phyloP scores from a whole-genome alignment of 2,797 vertebrate species.

The Channallabes apus region DNA sequence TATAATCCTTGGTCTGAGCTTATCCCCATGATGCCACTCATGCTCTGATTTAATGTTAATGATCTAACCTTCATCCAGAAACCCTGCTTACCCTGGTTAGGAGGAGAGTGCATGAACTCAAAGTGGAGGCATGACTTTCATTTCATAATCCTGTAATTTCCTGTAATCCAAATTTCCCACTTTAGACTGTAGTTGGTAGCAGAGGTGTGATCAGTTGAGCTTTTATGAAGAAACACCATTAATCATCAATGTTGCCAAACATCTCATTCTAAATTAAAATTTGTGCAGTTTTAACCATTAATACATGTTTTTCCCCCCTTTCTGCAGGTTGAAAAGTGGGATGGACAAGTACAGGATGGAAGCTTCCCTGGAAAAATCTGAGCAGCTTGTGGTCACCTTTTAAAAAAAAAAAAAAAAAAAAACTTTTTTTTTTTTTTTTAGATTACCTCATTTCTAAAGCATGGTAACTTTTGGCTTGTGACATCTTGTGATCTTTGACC shows the following conservation, averaged over 20 bases:
- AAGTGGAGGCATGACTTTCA: background rate
- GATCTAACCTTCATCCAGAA: background rate
- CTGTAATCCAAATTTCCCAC: background rate
- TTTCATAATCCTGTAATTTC: background rate
- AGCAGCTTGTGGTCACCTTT: slow-evolving; percentile 36
- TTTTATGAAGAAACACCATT: background rate
- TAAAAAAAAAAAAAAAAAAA: too few relatives aligned
- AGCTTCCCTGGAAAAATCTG: slow-evolving; percentile 77
- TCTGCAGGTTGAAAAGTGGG: slow-evolving; percentile 73
- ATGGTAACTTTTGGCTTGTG: slow-evolving; percentile 21
- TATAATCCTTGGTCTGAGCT: too few relatives aligned
- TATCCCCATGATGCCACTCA: too few relatives aligned
- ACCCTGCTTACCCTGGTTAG: background rate
- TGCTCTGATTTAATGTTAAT: background rate
- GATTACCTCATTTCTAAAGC: slow-evolving; percentile 54
- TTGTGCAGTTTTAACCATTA: slow-evolving; percentile 18
- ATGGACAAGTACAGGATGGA: slow-evolving; percentile 72
- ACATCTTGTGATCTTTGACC: slow-evolving; percentile 9
- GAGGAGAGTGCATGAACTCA: background rate
- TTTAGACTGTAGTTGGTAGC: background rate
- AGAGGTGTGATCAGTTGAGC: background rate
- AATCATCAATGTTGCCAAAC: background rate
- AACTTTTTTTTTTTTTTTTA: slow-evolving; percentile 46
- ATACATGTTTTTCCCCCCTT: slow-evolving; percentile 11
- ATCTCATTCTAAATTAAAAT: background rate